Conservation (phyloP, 2,797 vertebrate genomes). For the Danionella dracula region DNA sequence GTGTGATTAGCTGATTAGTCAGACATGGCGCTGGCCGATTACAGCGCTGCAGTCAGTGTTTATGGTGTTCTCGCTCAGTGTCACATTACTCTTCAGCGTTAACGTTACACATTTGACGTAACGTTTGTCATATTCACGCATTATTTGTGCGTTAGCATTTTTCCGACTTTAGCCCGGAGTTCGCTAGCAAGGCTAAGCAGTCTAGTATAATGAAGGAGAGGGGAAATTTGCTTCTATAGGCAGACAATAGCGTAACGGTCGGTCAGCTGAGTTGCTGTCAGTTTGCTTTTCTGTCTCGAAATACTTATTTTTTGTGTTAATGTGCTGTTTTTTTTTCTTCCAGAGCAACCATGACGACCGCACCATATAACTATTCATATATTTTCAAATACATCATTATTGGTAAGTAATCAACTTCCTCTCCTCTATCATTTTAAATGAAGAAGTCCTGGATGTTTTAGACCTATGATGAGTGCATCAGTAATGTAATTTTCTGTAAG, state of each 20-base stretch:
- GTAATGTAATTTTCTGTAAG: no score
- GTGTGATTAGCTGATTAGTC: conserved; percentile 16
- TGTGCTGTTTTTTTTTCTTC: not conserved
- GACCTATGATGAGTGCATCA: no score
- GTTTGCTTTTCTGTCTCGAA: not conserved
- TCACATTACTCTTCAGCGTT: not conserved
- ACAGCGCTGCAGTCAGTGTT: conserved; percentile 20
- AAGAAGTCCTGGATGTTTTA: no score
- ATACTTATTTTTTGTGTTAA: not conserved
- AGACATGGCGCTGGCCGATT: conserved; percentile 22
- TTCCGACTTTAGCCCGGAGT: not conserved
- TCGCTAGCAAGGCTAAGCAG: not conserved
- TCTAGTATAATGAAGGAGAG: not conserved
- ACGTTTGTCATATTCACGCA: not conserved
- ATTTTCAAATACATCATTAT: conserved; percentile 99
- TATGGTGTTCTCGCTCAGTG: conserved; percentile 3
- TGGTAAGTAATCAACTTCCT: conserved; percentile 75
- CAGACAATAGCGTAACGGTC: not conserved
- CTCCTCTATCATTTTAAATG: not conserved
- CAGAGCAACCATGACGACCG: conserved; percentile 83
- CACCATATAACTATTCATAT: conserved; percentile 98
- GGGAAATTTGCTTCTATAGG: not conserved
- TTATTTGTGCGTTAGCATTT: not conserved
- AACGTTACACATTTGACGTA: not conserved
- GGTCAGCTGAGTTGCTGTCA: conserved; percentile 15